phyloP scores from a whole-genome alignment of 2,113 vertebrate species.

The Rynchops niger region DNA sequence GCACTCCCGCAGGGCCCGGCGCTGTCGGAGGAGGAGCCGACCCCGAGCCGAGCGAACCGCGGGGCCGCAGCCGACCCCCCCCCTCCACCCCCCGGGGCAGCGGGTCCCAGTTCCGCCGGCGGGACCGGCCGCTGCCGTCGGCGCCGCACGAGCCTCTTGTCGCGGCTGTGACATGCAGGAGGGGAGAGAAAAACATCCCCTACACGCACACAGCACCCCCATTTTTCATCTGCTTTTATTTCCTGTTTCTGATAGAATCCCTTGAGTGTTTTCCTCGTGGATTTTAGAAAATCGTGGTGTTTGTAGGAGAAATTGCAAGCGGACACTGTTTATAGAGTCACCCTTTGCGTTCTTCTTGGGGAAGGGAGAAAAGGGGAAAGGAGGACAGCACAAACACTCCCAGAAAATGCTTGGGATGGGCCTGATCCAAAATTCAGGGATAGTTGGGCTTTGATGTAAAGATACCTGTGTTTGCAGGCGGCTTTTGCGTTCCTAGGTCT shows the following conservation, averaged over 20 bases:
- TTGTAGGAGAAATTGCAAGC: background rate
- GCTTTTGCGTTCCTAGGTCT: background rate
- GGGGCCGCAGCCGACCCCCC: fast-evolving
- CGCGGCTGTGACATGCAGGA: background rate
- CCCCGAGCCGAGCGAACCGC: fast-evolving
- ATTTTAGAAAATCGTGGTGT: background rate
- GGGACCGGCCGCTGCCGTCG: fast-evolving
- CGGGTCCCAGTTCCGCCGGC: fast-evolving
- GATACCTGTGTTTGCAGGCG: background rate
- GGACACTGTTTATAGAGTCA: background rate
- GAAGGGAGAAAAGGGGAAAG: background rate
- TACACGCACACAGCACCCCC: fast-evolving
- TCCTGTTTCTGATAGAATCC: background rate
- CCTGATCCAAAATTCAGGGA: background rate
- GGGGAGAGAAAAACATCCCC: background rate
- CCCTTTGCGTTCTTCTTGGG: background rate
- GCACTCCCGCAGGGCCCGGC: fast-evolving
- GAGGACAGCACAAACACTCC: background rate
- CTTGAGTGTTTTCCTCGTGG: background rate
- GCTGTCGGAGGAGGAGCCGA: background rate
- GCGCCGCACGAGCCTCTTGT: background rate
- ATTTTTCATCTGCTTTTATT: background rate
- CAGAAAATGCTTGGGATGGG: background rate
- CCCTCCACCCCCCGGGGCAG: fast-evolving
- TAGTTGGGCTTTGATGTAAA: background rate